Percentiles rank a stretch among this genome's conserved stretches.
These are phyloP conservation scores for Lucilia cuprina DNA, from an alignment of 1,140 invertebrate species.

Conservation along the genomic window DNA sequence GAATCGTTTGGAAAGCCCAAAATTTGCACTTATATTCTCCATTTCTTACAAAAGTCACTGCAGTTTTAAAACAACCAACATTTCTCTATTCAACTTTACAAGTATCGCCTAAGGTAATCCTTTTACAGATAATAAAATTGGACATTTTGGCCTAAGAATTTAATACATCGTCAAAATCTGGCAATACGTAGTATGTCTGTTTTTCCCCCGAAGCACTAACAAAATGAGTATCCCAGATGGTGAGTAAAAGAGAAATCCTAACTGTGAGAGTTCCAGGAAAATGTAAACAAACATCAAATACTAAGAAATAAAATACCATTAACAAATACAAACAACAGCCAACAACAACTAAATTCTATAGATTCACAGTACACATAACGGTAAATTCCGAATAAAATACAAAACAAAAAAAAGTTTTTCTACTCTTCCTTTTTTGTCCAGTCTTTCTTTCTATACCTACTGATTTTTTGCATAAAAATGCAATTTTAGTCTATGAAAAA, in stretches of 20 bases:
- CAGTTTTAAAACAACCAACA: too few relatives aligned
- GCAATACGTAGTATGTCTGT: background rate
- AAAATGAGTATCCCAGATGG: background rate
- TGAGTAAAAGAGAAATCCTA: background rate
- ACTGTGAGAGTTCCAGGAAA: background rate
- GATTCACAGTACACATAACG: background rate
- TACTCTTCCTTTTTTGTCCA: background rate
- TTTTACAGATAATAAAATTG: too few relatives aligned
- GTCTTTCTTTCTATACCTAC: background rate
- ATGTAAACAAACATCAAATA: slow-evolving; percentile 30
- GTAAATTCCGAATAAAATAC: background rate
- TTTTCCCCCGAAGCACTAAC: background rate
- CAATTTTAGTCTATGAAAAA: slow-evolving; percentile 1
- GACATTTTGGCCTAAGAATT: too few relatives aligned
- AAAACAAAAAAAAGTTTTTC: background rate
- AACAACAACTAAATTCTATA: background rate
- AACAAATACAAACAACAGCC: background rate
- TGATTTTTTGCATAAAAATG: background rate
- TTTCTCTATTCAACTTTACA: too few relatives aligned
- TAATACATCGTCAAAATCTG: too few relatives aligned
- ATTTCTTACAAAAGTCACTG: too few relatives aligned
- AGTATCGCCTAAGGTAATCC: too few relatives aligned
- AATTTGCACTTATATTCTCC: too few relatives aligned
- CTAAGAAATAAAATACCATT: background rate
- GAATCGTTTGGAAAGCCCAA: too few relatives aligned